phyloP scores from a whole-genome alignment of 2,113 vertebrate genomes.

The Todiramphus saurophagus region DNA sequence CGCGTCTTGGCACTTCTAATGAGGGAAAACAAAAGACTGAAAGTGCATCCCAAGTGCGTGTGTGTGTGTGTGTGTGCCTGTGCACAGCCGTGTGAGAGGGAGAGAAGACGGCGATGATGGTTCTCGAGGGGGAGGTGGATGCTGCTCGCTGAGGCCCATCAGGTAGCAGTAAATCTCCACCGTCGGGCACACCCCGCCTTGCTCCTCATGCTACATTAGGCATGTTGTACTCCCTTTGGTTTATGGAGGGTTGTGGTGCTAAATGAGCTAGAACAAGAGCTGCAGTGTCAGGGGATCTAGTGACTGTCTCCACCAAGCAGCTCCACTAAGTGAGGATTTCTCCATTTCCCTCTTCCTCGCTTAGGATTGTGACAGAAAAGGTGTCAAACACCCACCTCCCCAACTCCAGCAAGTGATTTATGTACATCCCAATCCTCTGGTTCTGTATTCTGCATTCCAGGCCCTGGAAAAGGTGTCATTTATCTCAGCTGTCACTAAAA shows the following conservation, averaged over 20 bases:
- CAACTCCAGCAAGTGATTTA: neutral
- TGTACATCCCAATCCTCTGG: neutral
- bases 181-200: neutral
- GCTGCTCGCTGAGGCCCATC: conserved; percentile 6
- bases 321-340: conserved; percentile 6
- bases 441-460: no score
- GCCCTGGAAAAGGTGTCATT: neutral
- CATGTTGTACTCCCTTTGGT: conserved; percentile 60
- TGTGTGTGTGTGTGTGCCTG: neutral
- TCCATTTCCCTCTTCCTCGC: neutral
- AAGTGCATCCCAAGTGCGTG: neutral
- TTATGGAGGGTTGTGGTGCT: conserved; percentile 57
- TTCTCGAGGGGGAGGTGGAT: neutral
- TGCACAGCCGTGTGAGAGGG: neutral
- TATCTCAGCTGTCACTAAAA: neutral
- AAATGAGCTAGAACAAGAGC: conserved; percentile 67
- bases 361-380: neutral
- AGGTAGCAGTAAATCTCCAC: conserved; percentile 65
- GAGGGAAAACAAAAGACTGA: conserved; percentile 57
- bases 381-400: neutral
- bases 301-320: conserved; percentile 11
- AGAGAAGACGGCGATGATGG: neutral
- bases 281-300: conserved; percentile 42
- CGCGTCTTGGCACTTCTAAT: conserved; percentile 67
- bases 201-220: conserved; percentile 68